Evolutionary conservation across 2,797 vertebrate genomes (phyloP).

Genomic region (Myotis pilosus): DNA sequence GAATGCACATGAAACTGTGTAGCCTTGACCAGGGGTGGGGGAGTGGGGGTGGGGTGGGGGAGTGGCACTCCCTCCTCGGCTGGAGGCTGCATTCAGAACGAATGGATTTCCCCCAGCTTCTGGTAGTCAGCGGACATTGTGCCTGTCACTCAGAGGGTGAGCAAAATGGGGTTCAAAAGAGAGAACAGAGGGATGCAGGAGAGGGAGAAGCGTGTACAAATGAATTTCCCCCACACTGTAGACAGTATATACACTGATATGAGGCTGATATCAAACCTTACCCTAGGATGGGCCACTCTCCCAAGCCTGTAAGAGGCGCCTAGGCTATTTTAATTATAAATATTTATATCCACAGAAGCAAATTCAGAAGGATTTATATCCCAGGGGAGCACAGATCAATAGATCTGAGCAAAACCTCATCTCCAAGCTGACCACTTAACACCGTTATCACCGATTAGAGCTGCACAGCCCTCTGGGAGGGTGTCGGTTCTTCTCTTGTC

Average conservation of each 20-base stretch:
- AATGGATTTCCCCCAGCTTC: conserved; percentile 22
- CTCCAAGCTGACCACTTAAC: conserved; percentile 69
- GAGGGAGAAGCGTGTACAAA: neutral
- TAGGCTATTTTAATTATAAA: conserved; percentile 60
- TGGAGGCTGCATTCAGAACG: conserved; percentile 57
- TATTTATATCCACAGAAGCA: conserved; percentile 59
- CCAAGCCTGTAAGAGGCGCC: neutral
- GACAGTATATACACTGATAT: no score
- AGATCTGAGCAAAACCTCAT: conserved; percentile 71
- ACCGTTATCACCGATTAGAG: conserved; percentile 66
- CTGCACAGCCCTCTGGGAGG: conserved; percentile 62
- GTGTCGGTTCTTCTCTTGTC: conserved; percentile 46
- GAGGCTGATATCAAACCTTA: conserved; percentile 30
- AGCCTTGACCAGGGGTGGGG: neutral
- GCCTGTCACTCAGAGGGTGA: neutral
- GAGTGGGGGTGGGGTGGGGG: neutral
- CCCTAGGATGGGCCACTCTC: conserved; percentile 59
- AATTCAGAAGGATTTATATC: conserved; percentile 67
- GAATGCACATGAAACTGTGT: neutral
- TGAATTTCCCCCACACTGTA: no score
- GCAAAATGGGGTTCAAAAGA: conserved; percentile 13
- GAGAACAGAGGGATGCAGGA: neutral
- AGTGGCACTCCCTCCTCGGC: neutral
- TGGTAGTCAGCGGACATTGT: conserved; percentile 57
- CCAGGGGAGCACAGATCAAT: conserved; percentile 72